These are phyloP conservation scores for Poeciliopsis turrubarensis DNA, from an alignment of 2,113 vertebrate species.

Conservation along the genomic window DNA sequence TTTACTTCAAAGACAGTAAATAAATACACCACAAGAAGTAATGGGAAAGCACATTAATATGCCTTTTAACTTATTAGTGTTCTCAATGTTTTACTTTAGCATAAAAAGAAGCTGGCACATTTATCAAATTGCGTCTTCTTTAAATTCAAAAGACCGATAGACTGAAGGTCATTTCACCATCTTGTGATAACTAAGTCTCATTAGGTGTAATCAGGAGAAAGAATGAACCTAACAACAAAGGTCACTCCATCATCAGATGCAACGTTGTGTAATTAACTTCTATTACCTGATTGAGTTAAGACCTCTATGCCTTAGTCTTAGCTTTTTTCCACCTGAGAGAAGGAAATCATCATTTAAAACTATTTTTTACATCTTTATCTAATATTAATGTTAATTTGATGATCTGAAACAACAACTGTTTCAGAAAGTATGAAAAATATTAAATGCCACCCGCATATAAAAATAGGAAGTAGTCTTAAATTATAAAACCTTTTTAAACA, in stretches of 20 bases:
- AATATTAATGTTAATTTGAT: too few species aligned
- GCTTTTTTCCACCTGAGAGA: too few species aligned
- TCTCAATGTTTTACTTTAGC: not conserved
- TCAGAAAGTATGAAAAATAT: too few species aligned
- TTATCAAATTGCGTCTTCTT: not conserved
- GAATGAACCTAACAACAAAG: constrained; percentile 35
- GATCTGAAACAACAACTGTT: too few species aligned
- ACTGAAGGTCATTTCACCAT: constrained; percentile 46
- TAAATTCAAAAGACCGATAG: constrained; percentile 22
- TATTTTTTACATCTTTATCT: too few species aligned
- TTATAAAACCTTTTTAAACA: too few species aligned
- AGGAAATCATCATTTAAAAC: too few species aligned
- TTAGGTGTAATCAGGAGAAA: constrained; percentile 53
- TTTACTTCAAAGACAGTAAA: not conserved
- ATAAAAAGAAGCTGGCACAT: not conserved
- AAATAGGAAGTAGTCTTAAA: too few species aligned
- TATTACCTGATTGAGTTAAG: not conserved
- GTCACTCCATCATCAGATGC: constrained; percentile 47
- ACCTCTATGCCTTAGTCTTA: too few species aligned
- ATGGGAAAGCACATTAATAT: not conserved
- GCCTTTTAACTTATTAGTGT: not conserved
- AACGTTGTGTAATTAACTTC: constrained; percentile 11
- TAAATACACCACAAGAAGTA: too few species aligned
- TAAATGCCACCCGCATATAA: too few species aligned
- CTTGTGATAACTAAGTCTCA: constrained; percentile 48